Evolutionary conservation across 2,888 invertebrate species (phyloP).

Genomic region (Disparrhopalites patrizii): DNA sequence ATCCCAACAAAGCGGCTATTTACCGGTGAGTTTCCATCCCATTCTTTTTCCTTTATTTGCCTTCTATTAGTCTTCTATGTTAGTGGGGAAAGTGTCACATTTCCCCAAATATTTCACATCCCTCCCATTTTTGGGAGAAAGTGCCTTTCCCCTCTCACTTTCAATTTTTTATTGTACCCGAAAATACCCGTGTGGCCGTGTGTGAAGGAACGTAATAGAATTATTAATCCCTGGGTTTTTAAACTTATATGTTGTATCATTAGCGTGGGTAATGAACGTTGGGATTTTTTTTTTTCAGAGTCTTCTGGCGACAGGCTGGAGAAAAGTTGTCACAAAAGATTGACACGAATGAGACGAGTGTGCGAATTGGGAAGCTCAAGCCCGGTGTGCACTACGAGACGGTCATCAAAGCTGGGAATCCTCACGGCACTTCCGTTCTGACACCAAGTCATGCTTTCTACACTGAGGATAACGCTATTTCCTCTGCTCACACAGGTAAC

Average conservation of each 20-base stretch:
- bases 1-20: conserved; percentile 74
- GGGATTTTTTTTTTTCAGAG: conserved; percentile 52
- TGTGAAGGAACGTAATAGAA: too few species aligned
- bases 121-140: background rate
- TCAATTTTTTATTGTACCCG: too few species aligned
- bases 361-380: conserved; percentile 66
- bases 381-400: conserved; percentile 73
- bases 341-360: conserved; percentile 69
- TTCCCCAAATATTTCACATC: background rate
- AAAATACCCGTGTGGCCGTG: too few species aligned
- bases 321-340: conserved; percentile 60
- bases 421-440: conserved; percentile 69
- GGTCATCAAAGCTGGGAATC: conserved; percentile 76
- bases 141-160: too few species aligned
- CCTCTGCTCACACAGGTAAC: conserved; percentile 58
- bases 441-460: conserved; percentile 71
- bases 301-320: conserved; percentile 72
- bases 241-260: too few species aligned
- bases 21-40: conserved; percentile 62
- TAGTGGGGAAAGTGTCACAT: background rate
- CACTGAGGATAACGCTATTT: conserved; percentile 66
- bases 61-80: too few species aligned
- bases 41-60: too few species aligned
- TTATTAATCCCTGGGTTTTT: too few species aligned
- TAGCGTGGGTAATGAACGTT: too few species aligned